These are phyloP conservation scores for Caenorhabditis zanzibari DNA, from an alignment of 2,888 invertebrate species.

Conservation along the genomic window DNA sequence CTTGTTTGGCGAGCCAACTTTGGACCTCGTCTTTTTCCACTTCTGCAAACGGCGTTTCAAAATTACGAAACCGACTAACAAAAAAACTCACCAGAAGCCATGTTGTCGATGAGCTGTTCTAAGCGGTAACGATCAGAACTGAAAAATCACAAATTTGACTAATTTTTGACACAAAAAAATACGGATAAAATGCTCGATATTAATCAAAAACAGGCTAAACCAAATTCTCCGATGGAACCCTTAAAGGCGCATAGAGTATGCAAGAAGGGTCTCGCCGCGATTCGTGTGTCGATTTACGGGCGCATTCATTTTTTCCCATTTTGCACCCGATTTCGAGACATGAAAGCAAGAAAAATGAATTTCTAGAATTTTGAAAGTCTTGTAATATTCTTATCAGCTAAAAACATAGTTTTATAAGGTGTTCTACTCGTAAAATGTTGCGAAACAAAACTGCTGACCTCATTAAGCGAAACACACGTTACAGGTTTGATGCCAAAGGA, in stretches of 20 bases:
- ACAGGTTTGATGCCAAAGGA: background rate
- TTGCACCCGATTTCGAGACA: background rate
- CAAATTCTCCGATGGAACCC: conserved; percentile 8
- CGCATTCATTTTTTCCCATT: conserved; percentile 4
- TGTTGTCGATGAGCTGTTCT: conserved; percentile 15
- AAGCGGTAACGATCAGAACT: conserved; percentile 11
- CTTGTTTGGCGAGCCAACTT: conserved; percentile 78
- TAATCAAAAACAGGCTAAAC: conserved; percentile 30
- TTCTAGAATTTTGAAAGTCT: background rate
- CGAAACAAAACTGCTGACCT: too few species aligned
- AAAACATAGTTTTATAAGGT: too few species aligned
- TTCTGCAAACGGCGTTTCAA: conserved; percentile 40
- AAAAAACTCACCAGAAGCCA: conserved; percentile 41
- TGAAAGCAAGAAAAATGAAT: background rate
- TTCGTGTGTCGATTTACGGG: conserved; percentile 56
- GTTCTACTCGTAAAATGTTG: too few species aligned
- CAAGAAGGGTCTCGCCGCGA: conserved; percentile 47
- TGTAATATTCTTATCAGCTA: background rate
- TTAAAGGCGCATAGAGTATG: conserved; percentile 51
- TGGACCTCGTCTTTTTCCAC: conserved; percentile 58
- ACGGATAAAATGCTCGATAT: background rate
- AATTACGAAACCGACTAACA: conserved; percentile 23
- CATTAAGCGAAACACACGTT: too few species aligned
- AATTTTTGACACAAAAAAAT: background rate
- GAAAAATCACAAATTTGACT: conserved; percentile 10